Evolutionary conservation across 2,888 invertebrate genomes (phyloP), one percentile per base, ranked within the genome.

Genomic region (Trisateles emortualis): DNA sequence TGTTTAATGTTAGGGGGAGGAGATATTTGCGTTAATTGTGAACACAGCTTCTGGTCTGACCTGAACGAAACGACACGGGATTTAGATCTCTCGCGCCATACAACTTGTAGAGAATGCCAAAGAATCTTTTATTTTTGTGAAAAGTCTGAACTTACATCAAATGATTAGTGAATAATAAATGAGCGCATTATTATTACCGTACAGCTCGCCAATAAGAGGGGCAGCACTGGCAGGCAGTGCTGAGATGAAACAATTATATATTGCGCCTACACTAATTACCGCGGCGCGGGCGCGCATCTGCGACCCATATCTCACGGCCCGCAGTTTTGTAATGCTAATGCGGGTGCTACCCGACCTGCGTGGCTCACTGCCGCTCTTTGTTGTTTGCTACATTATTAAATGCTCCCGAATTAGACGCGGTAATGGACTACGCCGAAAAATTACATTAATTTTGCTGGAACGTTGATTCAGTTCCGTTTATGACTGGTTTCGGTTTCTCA

Each of bases 221-320:
- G 45, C 43, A 57, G 59, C 46, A 58, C 52, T 54, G 52, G 54
- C 58, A 48, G 59, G 69, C 63, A 66, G 75, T 75, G 74, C 79
- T 71, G 75, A 86, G 87, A 88, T 88, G 76, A 83, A 83, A 87
- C 86, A 87, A 90, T 91, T 89, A 90, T 84, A 69, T 79, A 77
- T 91, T 90, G 88, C 90, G 85, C 79, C 76, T 68, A 75, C 73
- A 79, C 79, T 88, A 89, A 90, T 89, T 87, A 81, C 82, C 67
- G 65, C 66, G 65, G 66, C 73, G 81, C 85, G 81, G 77, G 79
- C 80, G 83, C 81, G 79, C 88, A 83, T 86, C 87, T 82, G 84
- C 86, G 91, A 86, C 91, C 91, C 86, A 90, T 90, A 91, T 92
- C 90, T 90, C 90, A 90, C 89, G 90, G 82, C 74, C 78, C 71